Evolutionary conservation across 2,113 vertebrate species (phyloP).

Genomic region (Prietella phreatophila): DNA sequence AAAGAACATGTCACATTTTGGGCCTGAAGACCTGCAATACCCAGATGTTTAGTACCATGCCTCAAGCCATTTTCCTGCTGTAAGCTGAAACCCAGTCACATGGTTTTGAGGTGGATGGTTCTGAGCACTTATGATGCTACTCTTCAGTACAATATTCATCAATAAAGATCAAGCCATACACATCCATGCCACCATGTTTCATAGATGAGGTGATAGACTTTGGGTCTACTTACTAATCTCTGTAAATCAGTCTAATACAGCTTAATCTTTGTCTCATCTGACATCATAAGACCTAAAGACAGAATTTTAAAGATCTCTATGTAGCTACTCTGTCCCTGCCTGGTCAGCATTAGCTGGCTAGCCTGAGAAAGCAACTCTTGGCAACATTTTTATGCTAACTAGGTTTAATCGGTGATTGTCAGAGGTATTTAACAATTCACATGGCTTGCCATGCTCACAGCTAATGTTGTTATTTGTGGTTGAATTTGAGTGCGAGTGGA

Average conservation of each 20-base stretch:
- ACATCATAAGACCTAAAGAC: too few species aligned
- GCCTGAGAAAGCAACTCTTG: neutral
- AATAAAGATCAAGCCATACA: neutral
- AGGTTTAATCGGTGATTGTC: neutral
- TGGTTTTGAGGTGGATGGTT: neutral
- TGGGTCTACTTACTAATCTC: neutral
- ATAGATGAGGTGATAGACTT: neutral
- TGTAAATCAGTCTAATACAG: neutral
- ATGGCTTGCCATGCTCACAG: neutral
- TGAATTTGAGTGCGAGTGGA: neutral
- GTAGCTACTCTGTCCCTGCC: neutral
- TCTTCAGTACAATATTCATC: neutral
- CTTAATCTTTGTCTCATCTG: neutral
- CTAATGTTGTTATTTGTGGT: neutral
- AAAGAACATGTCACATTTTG: neutral
- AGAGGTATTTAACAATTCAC: neutral
- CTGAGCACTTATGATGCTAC: neutral
- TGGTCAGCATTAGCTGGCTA: too few species aligned
- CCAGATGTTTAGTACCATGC: neutral
- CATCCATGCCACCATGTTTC: neutral
- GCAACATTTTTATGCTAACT: neutral
- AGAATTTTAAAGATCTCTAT: too few species aligned
- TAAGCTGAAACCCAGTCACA: neutral
- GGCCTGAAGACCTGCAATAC: neutral
- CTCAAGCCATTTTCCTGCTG: neutral